These are phyloP conservation scores for Bradynema listronoti DNA, from an alignment of 1,140 invertebrate species.

Conservation along the genomic window DNA sequence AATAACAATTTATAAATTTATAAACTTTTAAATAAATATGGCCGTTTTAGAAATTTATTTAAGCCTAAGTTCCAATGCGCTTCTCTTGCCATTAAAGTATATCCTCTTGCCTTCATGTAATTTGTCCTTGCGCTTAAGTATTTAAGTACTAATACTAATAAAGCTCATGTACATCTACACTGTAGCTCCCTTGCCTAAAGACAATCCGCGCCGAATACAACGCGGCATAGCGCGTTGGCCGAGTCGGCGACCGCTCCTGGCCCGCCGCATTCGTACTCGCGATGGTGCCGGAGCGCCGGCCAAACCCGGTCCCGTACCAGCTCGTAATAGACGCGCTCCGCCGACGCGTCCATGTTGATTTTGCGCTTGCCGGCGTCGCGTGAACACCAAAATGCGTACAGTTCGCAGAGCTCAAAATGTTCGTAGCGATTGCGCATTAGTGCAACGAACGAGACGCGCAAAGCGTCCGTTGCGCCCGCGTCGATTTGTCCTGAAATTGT, in stretches of 20 bases:
- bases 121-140: too few species aligned
- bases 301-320: constrained; percentile 18
- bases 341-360: constrained; percentile 25
- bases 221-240: constrained; percentile 17
- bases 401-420: constrained; percentile 31
- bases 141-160: too few species aligned
- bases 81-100: too few species aligned
- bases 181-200: too few species aligned
- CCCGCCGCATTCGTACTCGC: constrained; percentile 29
- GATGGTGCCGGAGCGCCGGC: constrained; percentile 20
- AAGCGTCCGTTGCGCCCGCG: not conserved
- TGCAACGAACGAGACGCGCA: constrained; percentile 17
- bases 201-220: constrained; percentile 25
- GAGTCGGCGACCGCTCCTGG: constrained; percentile 15
- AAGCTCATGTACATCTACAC: too few species aligned
- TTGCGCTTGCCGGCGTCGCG: constrained; percentile 12
- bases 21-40: not conserved
- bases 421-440: constrained; percentile 26
- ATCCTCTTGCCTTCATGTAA: too few species aligned
- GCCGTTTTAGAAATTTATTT: too few species aligned
- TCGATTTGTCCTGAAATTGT: constrained; percentile 17
- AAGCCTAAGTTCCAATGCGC: too few species aligned
- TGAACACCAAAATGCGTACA: constrained; percentile 34
- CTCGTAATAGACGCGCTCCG: constrained; percentile 1
- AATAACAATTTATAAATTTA: not conserved